These are phyloP conservation scores for Mayetiola destructor DNA, from an alignment of 2,888 invertebrate species.

Conservation along the genomic window DNA sequence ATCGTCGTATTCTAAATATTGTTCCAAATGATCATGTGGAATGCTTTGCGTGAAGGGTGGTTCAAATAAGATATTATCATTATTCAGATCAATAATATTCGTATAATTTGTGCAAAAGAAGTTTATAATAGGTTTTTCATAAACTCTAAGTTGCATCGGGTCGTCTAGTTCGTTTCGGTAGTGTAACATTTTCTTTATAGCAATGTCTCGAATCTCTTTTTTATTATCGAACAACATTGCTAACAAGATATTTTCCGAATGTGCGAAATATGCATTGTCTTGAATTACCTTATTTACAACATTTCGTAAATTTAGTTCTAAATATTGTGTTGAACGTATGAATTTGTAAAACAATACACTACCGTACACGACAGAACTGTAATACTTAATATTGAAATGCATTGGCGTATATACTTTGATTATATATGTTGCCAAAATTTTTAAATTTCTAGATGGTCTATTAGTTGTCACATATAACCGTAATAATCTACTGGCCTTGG, in stretches of 20 bases:
- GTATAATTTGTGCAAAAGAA: not conserved
- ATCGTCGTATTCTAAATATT: not conserved
- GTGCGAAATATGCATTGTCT: not conserved
- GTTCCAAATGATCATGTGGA: not conserved
- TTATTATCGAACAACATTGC: not conserved
- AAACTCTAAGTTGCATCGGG: not conserved
- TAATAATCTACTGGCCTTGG: conserved; percentile 16
- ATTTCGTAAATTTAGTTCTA: not conserved
- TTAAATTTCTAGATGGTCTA: conserved; percentile 14
- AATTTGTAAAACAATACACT: not conserved
- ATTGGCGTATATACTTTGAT: conserved; percentile 13
- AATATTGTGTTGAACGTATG: not conserved
- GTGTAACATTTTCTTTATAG: not conserved
- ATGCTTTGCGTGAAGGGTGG: not conserved
- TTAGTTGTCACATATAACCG: conserved; percentile 15
- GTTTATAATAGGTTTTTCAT: not conserved
- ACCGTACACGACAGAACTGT: not conserved
- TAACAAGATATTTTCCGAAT: not conserved
- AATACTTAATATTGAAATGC: not conserved
- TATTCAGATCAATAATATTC: not conserved
- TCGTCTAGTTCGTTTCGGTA: not conserved
- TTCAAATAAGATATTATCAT: not conserved
- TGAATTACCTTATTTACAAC: not conserved
- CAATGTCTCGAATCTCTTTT: not conserved
- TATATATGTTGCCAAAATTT: conserved; percentile 14